Evolutionary conservation across 92 coral and sea anemone genomes (phyloP), one percentile per base, ranked within the genome.

Genomic region (Desmophyllum pertusum): DNA sequence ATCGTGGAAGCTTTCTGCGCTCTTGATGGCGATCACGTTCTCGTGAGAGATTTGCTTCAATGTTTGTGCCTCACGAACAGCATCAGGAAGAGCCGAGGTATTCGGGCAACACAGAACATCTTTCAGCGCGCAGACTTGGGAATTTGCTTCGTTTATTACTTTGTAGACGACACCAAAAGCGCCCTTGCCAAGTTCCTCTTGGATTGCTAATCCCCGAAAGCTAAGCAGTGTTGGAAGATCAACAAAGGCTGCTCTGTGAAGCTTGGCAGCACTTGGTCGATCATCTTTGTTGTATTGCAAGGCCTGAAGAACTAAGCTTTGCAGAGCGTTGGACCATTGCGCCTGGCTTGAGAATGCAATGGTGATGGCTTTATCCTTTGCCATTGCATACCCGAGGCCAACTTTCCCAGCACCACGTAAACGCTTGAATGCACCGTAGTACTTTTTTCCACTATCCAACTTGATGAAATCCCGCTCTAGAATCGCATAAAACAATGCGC

Each of bases 81-180:
- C 86, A 19, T 71, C 40, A 27, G 17, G 72, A 33, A 81, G 83
- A 19, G 79, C 86, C 31, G 73, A 89, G 30, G 71, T 38, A 40
- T 79, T 35, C 30, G 30, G n/a, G n/a, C n/a, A 66, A 51, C 92
- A 91, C 27, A 55, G 63, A 38, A 92, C 88, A n/a, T 73, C 85
- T 86, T 95, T 92, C 83, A 95, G 82, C 19, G 96, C 89, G 36
- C 86, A 92, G 13, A 41, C 30, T 1, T 65, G 75, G 42, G 63
- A 71, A 23, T 66, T 65, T 83, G 55, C 84, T 3, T 59, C 73
- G 0, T 82, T 80, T 61, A 18, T 53, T 1, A n/a, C 96, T 68
- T 83, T 81, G 81, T 85, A 95, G 15, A 92, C 98, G 37, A 65
- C 89, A 0, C 96, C 96, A 73, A 95, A 92, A 3, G 94, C 92